Percentiles rank a stretch among this genome's conserved stretches.
These are phyloP conservation scores for Drosophila dives DNA, from an alignment of 2,888 invertebrate genomes.

Conservation along the genomic window DNA sequence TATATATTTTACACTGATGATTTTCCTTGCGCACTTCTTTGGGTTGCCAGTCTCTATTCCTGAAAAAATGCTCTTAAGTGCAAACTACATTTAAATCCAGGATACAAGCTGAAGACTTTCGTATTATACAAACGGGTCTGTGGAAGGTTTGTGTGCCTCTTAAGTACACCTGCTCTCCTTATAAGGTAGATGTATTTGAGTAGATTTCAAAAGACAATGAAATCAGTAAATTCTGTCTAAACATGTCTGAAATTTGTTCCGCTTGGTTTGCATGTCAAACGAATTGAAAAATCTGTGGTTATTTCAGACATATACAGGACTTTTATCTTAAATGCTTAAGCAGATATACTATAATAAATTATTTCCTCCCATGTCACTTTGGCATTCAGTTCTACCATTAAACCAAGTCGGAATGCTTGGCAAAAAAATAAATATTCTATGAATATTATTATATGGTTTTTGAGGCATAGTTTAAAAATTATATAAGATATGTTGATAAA, in stretches of 20 bases:
- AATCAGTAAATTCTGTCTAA: conserved; percentile 30
- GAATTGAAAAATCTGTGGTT: not conserved
- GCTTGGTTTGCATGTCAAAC: not conserved
- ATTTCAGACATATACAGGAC: not conserved
- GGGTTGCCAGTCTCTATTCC: not conserved
- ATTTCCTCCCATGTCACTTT: not conserved
- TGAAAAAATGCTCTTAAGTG: not conserved
- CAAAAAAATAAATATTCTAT: not conserved
- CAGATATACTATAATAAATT: not conserved
- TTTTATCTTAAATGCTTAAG: not conserved
- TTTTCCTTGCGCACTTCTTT: not conserved
- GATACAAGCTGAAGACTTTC: too few species aligned
- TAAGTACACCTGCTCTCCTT: not conserved
- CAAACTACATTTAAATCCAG: too few species aligned
- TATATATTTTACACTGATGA: not conserved
- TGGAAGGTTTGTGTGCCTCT: not conserved
- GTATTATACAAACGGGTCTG: too few species aligned
- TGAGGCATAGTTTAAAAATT: not conserved
- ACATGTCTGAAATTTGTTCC: conserved; percentile 62
- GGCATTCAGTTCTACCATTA: not conserved
- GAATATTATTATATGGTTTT: not conserved
- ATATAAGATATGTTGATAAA: not conserved
- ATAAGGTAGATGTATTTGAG: not conserved
- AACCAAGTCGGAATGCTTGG: not conserved
- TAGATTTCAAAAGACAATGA: conserved; percentile 17